These are phyloP conservation scores for Oasisia sp. DNA, from an alignment of 2,888 invertebrate species.

Conservation along the genomic window DNA sequence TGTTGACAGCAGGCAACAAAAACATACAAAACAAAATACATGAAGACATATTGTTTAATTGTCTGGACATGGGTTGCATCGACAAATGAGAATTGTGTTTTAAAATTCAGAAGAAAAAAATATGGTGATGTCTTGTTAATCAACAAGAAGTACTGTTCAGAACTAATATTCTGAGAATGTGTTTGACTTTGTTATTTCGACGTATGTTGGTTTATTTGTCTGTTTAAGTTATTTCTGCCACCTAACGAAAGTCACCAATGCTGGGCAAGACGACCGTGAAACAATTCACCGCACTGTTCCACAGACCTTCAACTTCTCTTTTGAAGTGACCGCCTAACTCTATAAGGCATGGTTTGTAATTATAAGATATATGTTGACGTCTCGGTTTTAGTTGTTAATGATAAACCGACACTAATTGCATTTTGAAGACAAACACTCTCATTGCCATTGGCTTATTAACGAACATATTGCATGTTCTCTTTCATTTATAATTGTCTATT, in stretches of 20 bases:
- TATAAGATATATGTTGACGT: no score
- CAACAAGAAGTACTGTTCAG: background rate
- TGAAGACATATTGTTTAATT: background rate
- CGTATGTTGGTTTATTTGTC: background rate
- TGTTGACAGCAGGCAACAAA: background rate
- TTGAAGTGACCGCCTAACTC: background rate
- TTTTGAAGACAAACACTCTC: no score
- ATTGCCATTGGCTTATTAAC: no score
- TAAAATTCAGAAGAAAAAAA: background rate
- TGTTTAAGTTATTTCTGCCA: background rate
- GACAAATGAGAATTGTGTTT: background rate
- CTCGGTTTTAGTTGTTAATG: no score
- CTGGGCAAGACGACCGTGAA: background rate
- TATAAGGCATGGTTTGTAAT: background rate
- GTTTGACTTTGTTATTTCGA: background rate
- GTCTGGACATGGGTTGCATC: background rate
- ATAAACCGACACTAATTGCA: no score
- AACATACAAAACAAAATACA: background rate
- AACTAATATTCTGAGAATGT: background rate
- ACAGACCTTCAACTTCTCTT: background rate
- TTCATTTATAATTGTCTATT: no score
- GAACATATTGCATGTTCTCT: no score
- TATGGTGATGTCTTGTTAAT: background rate
- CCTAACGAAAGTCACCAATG: background rate
- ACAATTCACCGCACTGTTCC: background rate